Evolutionary conservation across 2,113 vertebrate genomes (phyloP).

Genomic region (Corythoichthys intestinalis): DNA sequence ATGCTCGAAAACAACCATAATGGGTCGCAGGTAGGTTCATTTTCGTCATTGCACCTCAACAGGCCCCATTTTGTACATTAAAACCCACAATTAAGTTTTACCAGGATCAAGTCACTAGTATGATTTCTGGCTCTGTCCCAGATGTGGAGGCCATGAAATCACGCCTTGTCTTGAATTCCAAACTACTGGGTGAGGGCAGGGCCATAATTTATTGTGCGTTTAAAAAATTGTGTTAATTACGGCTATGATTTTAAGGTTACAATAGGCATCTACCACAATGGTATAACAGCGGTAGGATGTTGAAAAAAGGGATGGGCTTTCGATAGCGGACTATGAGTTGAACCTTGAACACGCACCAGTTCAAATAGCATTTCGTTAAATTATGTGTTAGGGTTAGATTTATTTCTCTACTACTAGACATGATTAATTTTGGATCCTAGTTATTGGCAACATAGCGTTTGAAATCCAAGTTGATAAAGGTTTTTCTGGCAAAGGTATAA

Average conservation of each 20-base stretch:
- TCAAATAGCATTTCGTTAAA: background rate
- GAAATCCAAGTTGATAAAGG: constrained; percentile 33
- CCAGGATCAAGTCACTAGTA: too few relatives aligned
- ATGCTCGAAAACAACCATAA: too few relatives aligned
- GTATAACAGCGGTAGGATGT: background rate
- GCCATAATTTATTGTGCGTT: too few relatives aligned
- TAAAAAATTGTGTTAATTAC: background rate
- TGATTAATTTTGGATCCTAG: constrained; percentile 31
- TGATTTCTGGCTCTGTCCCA: too few relatives aligned
- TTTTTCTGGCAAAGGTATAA: constrained; percentile 37
- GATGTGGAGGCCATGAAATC: too few relatives aligned
- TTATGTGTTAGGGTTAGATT: background rate
- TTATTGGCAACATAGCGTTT: constrained; percentile 9
- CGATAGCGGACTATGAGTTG: background rate
- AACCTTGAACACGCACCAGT: background rate
- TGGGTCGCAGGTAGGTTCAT: too few relatives aligned
- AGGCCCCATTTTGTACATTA: too few relatives aligned
- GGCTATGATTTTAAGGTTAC: background rate
- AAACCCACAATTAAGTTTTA: too few relatives aligned
- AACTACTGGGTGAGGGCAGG: too few relatives aligned
- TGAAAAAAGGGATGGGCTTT: background rate
- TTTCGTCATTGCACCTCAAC: too few relatives aligned
- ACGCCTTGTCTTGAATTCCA: too few relatives aligned
- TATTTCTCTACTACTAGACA: background rate
- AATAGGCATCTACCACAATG: background rate